Evolutionary conservation across 2,888 invertebrate species (phyloP).

Genomic region (Xylota segnis): DNA sequence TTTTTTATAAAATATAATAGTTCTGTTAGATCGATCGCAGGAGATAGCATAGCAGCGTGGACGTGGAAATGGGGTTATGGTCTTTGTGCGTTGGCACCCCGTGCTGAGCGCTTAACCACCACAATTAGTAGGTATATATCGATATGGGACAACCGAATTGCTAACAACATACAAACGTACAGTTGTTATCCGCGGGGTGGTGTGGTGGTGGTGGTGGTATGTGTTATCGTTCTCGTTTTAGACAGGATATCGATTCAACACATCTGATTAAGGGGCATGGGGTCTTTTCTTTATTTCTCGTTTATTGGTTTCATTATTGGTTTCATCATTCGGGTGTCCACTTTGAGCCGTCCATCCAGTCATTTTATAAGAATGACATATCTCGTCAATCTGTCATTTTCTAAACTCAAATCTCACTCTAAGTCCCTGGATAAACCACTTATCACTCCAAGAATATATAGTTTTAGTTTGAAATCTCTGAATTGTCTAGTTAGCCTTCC

Average conservation of each 20-base stretch:
- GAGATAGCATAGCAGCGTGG: constrained; percentile 61
- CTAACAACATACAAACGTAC: constrained; percentile 3
- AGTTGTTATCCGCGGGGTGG: constrained; percentile 42
- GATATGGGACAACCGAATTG: constrained; percentile 57
- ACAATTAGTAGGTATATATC: constrained; percentile 41
- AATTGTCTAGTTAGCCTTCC: too few species aligned
- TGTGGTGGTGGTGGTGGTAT: background rate
- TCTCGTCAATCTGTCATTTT: too few species aligned
- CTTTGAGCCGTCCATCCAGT: background rate
- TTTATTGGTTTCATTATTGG: constrained; percentile 1
- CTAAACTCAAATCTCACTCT: too few species aligned
- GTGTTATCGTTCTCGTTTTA: constrained; percentile 15
- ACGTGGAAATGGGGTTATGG: constrained; percentile 59
- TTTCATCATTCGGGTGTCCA: constrained; percentile 1
- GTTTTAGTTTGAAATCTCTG: too few species aligned
- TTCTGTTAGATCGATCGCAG: constrained; percentile 71
- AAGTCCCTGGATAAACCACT: too few species aligned
- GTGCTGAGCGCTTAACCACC: constrained; percentile 38
- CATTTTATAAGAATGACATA: too few species aligned
- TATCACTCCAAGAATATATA: too few species aligned
- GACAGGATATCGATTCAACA: constrained; percentile 68
- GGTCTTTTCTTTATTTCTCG: background rate
- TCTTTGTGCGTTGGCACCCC: constrained; percentile 54
- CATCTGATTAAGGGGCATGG: constrained; percentile 33
- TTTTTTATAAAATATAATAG: constrained; percentile 24